phyloP scores from a whole-genome alignment of 2,888 invertebrate species.

The Amphipyra tragopoginis region DNA sequence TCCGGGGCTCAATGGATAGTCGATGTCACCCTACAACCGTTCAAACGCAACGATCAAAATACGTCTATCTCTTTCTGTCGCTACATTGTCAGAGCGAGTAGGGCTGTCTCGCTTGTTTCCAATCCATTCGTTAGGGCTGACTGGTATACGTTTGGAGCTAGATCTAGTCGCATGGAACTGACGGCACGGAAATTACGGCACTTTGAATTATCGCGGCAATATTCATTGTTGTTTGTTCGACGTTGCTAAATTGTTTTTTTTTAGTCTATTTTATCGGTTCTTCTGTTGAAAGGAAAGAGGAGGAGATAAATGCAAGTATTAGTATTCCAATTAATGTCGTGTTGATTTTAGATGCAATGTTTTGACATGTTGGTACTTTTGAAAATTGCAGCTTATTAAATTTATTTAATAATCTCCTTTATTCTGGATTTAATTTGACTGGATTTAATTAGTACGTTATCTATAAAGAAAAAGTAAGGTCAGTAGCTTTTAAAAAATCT shows the following conservation, averaged over 20 bases:
- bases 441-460: no score
- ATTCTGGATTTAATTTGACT: no score
- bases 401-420: no score
- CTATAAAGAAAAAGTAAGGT: no score
- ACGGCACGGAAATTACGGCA: slow-evolving; percentile 69
- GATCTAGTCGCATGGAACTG: slow-evolving; percentile 65
- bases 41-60: slow-evolving; percentile 47
- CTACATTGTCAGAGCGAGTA: slow-evolving; percentile 19
- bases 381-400: no score
- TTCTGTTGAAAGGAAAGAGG: slow-evolving; percentile 23
- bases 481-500: no score
- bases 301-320: slow-evolving; percentile 15
- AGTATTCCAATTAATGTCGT: slow-evolving; percentile 27
- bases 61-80: slow-evolving; percentile 42
- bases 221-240: slow-evolving; percentile 65
- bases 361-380: no score
- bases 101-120: slow-evolving; percentile 32
- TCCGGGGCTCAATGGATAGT: slow-evolving; percentile 57
- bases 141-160: slow-evolving; percentile 58
- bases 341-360: not conserved
- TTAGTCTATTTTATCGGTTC: slow-evolving; percentile 28
- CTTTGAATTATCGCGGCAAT: slow-evolving; percentile 65
- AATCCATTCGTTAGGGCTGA: slow-evolving; percentile 45
- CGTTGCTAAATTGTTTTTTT: slow-evolving; percentile 51
- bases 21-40: slow-evolving; percentile 54